phyloP scores from a whole-genome alignment of 2,888 invertebrate genomes.

The Sarcophaga variegata region DNA sequence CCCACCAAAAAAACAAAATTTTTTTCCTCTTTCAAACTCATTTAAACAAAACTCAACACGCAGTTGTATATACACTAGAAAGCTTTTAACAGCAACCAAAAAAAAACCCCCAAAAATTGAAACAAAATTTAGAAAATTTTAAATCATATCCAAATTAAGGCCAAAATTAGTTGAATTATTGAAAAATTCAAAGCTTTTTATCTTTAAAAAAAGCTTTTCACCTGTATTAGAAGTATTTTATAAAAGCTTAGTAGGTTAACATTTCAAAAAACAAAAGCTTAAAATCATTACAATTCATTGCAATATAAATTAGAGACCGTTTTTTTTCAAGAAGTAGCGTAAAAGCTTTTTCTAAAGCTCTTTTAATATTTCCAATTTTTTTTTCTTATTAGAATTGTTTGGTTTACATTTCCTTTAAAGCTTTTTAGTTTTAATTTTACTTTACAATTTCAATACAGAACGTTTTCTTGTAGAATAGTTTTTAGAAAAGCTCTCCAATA shows the following conservation, averaged over 20 bases:
- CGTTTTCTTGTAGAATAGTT: no score
- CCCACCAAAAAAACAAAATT: background rate
- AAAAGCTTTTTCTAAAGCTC: background rate
- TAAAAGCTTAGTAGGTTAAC: no score
- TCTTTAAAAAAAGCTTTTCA: background rate
- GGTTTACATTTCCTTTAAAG: no score
- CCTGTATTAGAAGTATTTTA: background rate
- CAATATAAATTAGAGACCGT: no score
- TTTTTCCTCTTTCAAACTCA: background rate
- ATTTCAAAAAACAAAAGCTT: background rate
- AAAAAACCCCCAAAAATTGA: background rate
- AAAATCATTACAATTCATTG: background rate
- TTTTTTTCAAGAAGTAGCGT: background rate
- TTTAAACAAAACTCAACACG: conserved; percentile 57
- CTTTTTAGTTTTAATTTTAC: no score
- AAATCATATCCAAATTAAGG: background rate
- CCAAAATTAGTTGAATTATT: background rate
- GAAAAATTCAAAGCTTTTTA: background rate
- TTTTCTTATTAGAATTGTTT: no score
- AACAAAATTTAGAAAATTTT: conserved; percentile 37
- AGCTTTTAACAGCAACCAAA: conserved; percentile 38
- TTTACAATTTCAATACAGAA: no score
- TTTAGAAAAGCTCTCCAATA: no score
- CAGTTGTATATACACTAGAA: conserved; percentile 62
- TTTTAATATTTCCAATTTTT: background rate